Evolutionary conservation across 2,888 invertebrate species (phyloP).

Genomic region (Galerucella nymphaeae): DNA sequence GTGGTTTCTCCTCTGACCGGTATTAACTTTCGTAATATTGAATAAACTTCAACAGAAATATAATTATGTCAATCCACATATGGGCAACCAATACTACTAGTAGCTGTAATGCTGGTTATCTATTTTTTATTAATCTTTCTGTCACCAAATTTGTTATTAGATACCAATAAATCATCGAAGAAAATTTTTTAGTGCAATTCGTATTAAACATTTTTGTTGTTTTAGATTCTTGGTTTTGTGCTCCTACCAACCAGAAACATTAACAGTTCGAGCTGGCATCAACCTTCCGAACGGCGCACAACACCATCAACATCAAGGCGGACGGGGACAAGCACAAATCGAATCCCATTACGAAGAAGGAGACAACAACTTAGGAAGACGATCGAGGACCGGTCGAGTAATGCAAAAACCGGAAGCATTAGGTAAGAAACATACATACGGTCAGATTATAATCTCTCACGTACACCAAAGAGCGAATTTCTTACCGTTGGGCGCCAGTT

Average conservation of each 20-base stretch:
- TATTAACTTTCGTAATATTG: no score
- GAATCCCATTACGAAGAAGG: constrained; percentile 56
- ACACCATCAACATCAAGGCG: constrained; percentile 59
- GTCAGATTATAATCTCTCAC: background rate
- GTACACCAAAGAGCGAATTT: no score
- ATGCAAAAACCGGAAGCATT: constrained; percentile 61
- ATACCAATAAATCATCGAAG: no score
- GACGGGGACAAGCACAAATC: constrained; percentile 66
- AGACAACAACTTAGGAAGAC: constrained; percentile 55
- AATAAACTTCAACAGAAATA: no score
- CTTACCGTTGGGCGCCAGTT: no score
- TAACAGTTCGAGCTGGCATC: constrained; percentile 84
- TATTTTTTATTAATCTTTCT: no score
- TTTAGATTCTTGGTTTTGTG: constrained; percentile 81
- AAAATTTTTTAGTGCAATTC: no score
- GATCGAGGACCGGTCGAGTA: constrained; percentile 56
- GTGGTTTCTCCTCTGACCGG: background rate
- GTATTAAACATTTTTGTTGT: constrained; percentile 14
- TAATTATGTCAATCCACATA: no score
- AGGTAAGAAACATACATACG: constrained; percentile 49
- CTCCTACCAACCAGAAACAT: constrained; percentile 83
- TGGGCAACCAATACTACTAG: no score
- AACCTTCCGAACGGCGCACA: constrained; percentile 72
- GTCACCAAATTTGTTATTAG: no score
- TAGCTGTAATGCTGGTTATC: no score